Evolutionary conservation across 2,797 vertebrate genomes (phyloP).

Genomic region (Ara ararauna): DNA sequence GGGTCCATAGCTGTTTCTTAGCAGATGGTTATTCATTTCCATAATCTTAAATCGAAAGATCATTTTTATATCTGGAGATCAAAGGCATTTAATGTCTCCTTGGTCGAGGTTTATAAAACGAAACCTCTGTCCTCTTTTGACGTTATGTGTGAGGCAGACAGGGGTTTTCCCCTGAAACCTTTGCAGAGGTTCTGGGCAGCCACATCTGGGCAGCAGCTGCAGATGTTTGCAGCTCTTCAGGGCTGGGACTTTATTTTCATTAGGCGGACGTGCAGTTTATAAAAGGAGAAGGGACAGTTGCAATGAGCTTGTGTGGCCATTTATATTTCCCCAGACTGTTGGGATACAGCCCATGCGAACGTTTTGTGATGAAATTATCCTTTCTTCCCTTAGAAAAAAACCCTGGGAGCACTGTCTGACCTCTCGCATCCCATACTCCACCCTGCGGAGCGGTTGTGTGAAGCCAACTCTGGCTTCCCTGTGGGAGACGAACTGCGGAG

Average conservation of each 20-base stretch:
- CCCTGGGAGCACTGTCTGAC: background rate
- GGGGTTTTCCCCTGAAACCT: constrained; percentile 40
- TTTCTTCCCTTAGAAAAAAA: background rate
- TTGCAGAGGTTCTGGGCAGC: background rate
- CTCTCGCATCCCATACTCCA: background rate
- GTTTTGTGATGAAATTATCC: background rate
- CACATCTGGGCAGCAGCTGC: constrained; percentile 64
- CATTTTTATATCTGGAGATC: constrained; percentile 55
- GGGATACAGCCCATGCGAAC: background rate
- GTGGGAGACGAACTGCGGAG: background rate
- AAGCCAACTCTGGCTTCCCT: background rate
- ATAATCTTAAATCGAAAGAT: constrained; percentile 56
- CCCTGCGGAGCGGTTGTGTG: background rate
- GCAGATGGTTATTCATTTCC: constrained; percentile 57
- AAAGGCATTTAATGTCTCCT: constrained; percentile 1
- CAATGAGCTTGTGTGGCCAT: background rate
- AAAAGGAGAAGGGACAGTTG: background rate
- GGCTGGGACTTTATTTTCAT: constrained; percentile 25
- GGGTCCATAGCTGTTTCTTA: constrained; percentile 19
- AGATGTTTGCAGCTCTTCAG: constrained; percentile 9
- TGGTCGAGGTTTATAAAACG: background rate
- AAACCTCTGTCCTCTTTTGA: constrained; percentile 31
- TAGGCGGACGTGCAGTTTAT: background rate
- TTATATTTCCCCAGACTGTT: background rate
- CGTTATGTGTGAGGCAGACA: background rate